Evolutionary conservation across 2,113 vertebrate species (phyloP), one percentile per base, ranked within the genome.

Genomic region (Pachyramphus minor): DNA sequence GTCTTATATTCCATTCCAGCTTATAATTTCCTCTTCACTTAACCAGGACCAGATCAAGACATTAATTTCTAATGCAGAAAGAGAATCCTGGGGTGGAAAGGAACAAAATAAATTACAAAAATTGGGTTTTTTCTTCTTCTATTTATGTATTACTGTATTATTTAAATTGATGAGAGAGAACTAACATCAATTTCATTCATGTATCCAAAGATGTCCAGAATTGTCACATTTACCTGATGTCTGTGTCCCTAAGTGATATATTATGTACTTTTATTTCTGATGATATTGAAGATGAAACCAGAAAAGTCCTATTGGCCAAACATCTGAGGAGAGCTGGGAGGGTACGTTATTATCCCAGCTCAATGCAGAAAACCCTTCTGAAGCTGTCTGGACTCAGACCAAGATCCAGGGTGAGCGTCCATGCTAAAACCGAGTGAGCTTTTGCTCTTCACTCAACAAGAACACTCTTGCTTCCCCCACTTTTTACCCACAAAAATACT

Each of bases 41-140:
- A 59, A 84, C 41, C 21, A 84, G 15, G 59, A 89, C 6, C 20
- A 73, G 45, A 69, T 86, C 30, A 90, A 85, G 25, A 88, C 8
- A 72, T 21, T 59, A 55, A 68, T 63, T 84, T 74, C 28, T 88
- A 78, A 87, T 33, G 15, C 28, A 87, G 64, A 59, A 77, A 81
- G 41, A 80, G 77, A 19, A 90, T 69, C 28, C 12, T 82, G 56
- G 68, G 4, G 23, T 44, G 30, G 18, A 89, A 86, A 84, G 18
- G 12, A 69, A 72, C 21, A 73, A 86, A 76, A 42, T 20, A 41
- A 44, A 13, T 55, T 53, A 28, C 6, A 56, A 13, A 63, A 49
- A 12, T 5, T 53, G 12, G 12, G 0, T 1, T 1, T n/a, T 47
- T 72, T 37, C 30, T 8, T 2, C 11, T 71, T 45, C 15, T 59